These are phyloP conservation scores for Dugesia japonica DNA, from an alignment of 2,888 invertebrate species.

Conservation along the genomic window DNA sequence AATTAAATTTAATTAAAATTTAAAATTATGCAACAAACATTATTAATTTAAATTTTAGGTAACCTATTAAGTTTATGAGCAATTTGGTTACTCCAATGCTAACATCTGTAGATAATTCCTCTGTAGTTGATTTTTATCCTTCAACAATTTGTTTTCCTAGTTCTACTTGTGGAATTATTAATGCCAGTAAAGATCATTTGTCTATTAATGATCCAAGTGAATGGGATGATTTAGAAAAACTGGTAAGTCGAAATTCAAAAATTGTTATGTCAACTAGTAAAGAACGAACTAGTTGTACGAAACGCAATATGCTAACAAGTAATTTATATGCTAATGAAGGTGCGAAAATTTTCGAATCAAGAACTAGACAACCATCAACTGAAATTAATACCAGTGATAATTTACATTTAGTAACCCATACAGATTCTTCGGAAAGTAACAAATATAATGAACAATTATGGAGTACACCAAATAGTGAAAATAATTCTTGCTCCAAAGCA, in stretches of 20 bases:
- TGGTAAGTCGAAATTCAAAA: neutral
- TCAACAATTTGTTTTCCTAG: neutral
- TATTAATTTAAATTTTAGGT: neutral
- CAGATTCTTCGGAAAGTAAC: neutral
- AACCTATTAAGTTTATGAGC: neutral
- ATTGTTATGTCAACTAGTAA: neutral
- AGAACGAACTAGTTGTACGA: neutral
- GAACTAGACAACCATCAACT: neutral
- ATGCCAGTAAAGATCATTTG: neutral
- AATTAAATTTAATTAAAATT: no score
- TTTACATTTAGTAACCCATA: neutral
- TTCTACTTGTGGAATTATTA: neutral
- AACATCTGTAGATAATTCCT: neutral
- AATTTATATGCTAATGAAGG: neutral
- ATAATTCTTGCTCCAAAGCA: neutral
- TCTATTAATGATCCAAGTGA: neutral
- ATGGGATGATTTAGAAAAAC: neutral
- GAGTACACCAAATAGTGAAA: neutral
- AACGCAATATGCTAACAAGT: neutral
- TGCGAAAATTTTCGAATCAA: neutral
- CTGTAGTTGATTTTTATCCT: neutral
- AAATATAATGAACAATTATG: neutral
- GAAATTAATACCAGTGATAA: neutral
- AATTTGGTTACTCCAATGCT: constrained; percentile 20
- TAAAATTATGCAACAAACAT: neutral